Percentiles rank a stretch among this genome's conserved stretches.
These are phyloP conservation scores for Pseudococcus jackbeardsleyi DNA, from an alignment of 2,888 invertebrate species.

Conservation along the genomic window DNA sequence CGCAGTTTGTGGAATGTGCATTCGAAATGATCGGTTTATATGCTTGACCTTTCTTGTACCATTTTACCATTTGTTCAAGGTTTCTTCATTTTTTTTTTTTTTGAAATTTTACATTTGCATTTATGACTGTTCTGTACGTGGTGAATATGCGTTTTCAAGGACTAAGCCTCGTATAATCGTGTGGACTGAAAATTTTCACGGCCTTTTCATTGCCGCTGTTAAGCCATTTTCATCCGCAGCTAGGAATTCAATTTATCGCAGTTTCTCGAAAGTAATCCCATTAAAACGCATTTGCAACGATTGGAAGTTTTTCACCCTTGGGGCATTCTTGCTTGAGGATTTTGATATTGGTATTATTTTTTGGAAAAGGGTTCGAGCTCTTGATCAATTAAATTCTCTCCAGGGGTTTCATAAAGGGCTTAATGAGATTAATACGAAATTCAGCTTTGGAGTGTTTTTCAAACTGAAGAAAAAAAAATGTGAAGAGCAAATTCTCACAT, in stretches of 20 bases:
- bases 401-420: no score
- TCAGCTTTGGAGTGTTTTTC: no score
- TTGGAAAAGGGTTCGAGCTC: no score
- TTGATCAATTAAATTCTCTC: no score
- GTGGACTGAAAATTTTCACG: slow-evolving; percentile 4
- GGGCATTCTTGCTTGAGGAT: neutral
- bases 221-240: slow-evolving; percentile 10
- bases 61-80: slow-evolving; percentile 35
- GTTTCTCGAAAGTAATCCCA: slow-evolving; percentile 32
- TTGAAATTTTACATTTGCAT: slow-evolving; percentile 26
- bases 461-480: no score
- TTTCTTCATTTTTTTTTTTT: neutral
- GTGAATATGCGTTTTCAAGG: slow-evolving; percentile 14
- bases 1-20: neutral
- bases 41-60: slow-evolving; percentile 1
- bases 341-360: neutral
- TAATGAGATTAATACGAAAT: no score
- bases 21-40: neutral
- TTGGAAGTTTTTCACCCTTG: neutral
- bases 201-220: slow-evolving; percentile 15
- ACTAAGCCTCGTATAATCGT: neutral
- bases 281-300: neutral
- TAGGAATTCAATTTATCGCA: slow-evolving; percentile 9
- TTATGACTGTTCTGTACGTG: slow-evolving; percentile 6
- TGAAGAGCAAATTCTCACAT: no score